Evolutionary conservation across 2,888 invertebrate species (phyloP), one percentile per base, ranked within the genome.

Genomic region (Epirrhoe alternata): DNA sequence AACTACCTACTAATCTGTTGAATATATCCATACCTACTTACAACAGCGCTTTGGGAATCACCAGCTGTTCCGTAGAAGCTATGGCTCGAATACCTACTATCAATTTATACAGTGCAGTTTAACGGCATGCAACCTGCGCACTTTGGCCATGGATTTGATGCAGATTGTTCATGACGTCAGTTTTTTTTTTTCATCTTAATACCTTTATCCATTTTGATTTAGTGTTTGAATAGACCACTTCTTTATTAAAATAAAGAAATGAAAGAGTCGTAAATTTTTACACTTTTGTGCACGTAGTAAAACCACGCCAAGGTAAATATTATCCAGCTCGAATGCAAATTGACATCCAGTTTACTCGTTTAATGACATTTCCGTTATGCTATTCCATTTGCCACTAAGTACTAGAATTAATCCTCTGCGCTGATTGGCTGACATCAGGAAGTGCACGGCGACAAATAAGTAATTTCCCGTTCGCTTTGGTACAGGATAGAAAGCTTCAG

Each of bases 41-140:
- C 24, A 7, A 47, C 35, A 49, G n/a, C 1, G n/a, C 16, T 8
- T 16, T n/a, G 33, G 16, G 38, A 31, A 53, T 4, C 6, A 3
- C 24, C 16, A 63, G 49, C 56, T 51, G 50, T 51, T 57, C n/a
- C 14, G 14, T 17, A 10, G n/a, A 33, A 45, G 42, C 62, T 52
- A 31, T 8, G 24, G 0, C 38, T 42, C 42, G 35, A 54, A 42
- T 51, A 56, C 35, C 55, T 85, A 86, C 87, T 89, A 88, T 85
- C 83, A 79, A 84, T 88, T 69, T 64, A 69, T 65, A 55, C 68
- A 64, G 61, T 66, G 64, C 60, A 58, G 64, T 61, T 64, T 65
- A 71, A 67, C 67, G 64, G 64, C 64, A 64, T 69, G 64, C 72
- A 59, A 64, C 70, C 57, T 65, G 67, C 56, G 49, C 61, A 62